A percentile compares a stretch with the other conserved stretches of the same genome.
Evolutionary conservation across 2,888 invertebrate genomes (phyloP).

Genomic region (Acholoe squamosa): DNA sequence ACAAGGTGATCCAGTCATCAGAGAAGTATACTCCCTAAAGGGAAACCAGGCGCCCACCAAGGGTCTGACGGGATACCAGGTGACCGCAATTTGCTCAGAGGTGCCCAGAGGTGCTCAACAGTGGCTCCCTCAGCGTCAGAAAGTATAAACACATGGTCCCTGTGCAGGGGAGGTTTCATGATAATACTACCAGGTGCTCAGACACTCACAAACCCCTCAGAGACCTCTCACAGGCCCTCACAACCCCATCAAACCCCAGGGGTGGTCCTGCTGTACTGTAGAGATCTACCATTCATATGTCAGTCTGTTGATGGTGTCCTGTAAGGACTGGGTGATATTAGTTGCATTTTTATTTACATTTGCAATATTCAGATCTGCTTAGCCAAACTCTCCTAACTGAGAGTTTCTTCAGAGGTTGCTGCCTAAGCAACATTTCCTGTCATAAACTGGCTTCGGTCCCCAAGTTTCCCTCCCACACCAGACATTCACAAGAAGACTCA

Average conservation of each 20-base stretch:
- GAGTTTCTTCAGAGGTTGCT: too few relatives aligned
- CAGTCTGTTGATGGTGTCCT: too few relatives aligned
- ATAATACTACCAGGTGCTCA: too few relatives aligned
- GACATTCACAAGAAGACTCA: too few relatives aligned
- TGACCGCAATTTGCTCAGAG: conserved; percentile 29
- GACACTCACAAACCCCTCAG: not conserved
- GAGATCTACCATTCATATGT: not conserved
- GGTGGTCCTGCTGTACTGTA: not conserved
- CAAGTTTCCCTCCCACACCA: too few relatives aligned
- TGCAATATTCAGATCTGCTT: too few relatives aligned
- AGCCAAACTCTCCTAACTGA: too few relatives aligned
- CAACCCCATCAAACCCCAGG: not conserved
- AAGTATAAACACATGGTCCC: conserved; percentile 31
- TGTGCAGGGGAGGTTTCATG: not conserved
- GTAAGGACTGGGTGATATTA: too few relatives aligned
- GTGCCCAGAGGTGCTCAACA: not conserved
- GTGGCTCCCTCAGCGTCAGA: not conserved
- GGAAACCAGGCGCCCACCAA: not conserved
- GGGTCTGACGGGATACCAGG: not conserved
- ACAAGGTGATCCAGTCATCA: not conserved
- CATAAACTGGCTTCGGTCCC: too few relatives aligned
- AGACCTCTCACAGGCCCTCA: not conserved
- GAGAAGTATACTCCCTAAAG: not conserved
- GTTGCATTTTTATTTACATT: too few relatives aligned
- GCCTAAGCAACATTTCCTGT: too few relatives aligned